Evolutionary conservation across 1,140 invertebrate genomes (phyloP), one percentile per base, ranked within the genome.

Genomic region (Penaeus indicus): DNA sequence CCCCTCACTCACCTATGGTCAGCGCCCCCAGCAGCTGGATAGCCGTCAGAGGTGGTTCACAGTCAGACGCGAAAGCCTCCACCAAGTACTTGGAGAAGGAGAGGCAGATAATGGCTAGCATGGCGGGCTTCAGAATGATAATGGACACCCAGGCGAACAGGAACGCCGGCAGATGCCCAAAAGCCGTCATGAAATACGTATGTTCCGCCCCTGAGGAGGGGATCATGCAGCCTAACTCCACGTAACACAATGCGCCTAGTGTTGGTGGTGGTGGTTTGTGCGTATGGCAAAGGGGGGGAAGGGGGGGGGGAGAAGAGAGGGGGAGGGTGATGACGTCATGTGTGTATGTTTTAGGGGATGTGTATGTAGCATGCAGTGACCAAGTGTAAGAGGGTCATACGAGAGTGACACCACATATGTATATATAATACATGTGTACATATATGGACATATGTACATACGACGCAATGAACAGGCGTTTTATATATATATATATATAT

Each of bases 61-160:
- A 98, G 92, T 97, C 96, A 25, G 95, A 94, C 85, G 97, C 96
- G 92, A 97, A 95, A 1, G 96, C 96, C 91, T 96, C 95, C 80
- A 96, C 95, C 16, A 95, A 93, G 92, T 98, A 97, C 92, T 97
- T 95, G 0, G 96, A 95, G 93, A 97, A 97, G 5, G 97, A 97
- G 91, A 97, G 93, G 21, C 95, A 95, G 80, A 97, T 95, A 25
- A 97, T 95, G 16, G 96, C 96, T 96, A 98, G 96, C 91, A 91
- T 89, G 72, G 97, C 97, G 78, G 97, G 97, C 93, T 96, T 94
- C 10, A 97, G 93, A n/a, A 97, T 94, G 63, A 97, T 93, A 4
- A 97, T 95, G 90, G 95, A 96, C 3, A 97, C 95, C 96, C 96
- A 97, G 1, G 96, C 95, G 91, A 96, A 96, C 61, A 96, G 94